Evolutionary conservation across 2,797 vertebrate genomes (phyloP).

Genomic region (Podarcis lilfordi): DNA sequence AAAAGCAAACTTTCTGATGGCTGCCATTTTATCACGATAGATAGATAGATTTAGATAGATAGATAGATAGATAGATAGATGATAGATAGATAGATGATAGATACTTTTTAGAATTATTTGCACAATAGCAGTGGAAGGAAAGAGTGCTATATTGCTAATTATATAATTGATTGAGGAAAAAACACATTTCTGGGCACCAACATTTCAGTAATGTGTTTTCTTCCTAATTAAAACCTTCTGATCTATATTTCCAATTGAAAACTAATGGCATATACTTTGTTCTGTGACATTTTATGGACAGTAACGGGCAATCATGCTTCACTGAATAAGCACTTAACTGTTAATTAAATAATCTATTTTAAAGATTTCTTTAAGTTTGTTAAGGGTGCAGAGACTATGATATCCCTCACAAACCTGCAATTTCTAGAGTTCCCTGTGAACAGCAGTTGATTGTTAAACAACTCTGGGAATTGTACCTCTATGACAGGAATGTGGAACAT

Average conservation of each 20-base stretch:
- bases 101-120: not conserved
- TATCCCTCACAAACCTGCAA: no score
- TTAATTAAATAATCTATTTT: not conserved
- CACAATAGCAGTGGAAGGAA: not conserved
- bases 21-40: not conserved
- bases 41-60: not conserved
- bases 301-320: not conserved
- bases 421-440: no score
- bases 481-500: no score
- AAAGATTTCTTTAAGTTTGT: no score
- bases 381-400: no score
- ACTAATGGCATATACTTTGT: not conserved
- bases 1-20: not conserved
- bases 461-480: no score
- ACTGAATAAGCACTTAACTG: not conserved
- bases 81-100: not conserved
- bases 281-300: not conserved
- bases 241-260: not conserved
- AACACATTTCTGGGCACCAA: not conserved
- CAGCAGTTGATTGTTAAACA: no score
- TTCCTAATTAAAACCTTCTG: not conserved
- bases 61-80: not conserved
- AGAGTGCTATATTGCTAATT: not conserved
- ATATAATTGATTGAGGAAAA: not conserved
- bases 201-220: not conserved